Evolutionary conservation across 2,888 invertebrate species (phyloP).

Genomic region (Mesoligia furuncula): DNA sequence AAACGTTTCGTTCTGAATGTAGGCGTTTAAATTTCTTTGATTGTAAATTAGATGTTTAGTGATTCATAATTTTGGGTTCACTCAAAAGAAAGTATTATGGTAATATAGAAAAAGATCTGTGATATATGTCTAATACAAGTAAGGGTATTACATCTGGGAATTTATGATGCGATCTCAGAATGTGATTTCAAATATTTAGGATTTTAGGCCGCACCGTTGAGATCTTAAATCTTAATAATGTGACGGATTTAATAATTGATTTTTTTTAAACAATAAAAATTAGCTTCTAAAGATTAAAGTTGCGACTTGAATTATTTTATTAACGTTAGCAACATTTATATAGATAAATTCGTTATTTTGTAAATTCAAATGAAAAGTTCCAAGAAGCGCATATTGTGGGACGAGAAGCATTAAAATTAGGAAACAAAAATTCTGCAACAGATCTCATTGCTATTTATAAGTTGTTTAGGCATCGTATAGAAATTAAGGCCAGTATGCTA

Average conservation of each 20-base stretch:
- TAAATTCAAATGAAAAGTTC: constrained; percentile 29
- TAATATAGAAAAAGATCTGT: constrained; percentile 88
- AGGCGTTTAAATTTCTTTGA: constrained; percentile 78
- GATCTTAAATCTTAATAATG: constrained; percentile 59
- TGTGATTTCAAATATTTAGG: constrained; percentile 78
- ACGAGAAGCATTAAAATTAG: constrained; percentile 61
- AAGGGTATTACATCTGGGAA: constrained; percentile 86
- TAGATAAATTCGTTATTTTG: constrained; percentile 13
- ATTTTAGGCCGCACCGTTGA: constrained; percentile 66
- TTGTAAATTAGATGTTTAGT: constrained; percentile 72
- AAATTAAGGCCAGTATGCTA: constrained; percentile 68
- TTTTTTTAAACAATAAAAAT: constrained; percentile 8
- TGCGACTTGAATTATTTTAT: constrained; percentile 31
- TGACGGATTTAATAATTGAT: constrained; percentile 31
- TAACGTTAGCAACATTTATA: constrained; percentile 26
- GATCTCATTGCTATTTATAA: constrained; percentile 82
- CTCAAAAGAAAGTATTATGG: constrained; percentile 86
- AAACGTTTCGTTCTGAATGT: constrained; percentile 72
- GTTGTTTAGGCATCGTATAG: constrained; percentile 73
- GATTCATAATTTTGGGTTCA: constrained; percentile 73
- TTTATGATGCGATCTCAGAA: constrained; percentile 85
- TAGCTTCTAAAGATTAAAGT: constrained; percentile 14
- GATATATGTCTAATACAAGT: constrained; percentile 84
- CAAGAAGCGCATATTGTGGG: constrained; percentile 9
- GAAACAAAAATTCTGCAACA: constrained; percentile 65